Evolutionary conservation across 92 coral and sea anemone genomes (phyloP), one percentile per base, ranked within the genome.

Genomic region (Parazoanthus atlanticus): DNA sequence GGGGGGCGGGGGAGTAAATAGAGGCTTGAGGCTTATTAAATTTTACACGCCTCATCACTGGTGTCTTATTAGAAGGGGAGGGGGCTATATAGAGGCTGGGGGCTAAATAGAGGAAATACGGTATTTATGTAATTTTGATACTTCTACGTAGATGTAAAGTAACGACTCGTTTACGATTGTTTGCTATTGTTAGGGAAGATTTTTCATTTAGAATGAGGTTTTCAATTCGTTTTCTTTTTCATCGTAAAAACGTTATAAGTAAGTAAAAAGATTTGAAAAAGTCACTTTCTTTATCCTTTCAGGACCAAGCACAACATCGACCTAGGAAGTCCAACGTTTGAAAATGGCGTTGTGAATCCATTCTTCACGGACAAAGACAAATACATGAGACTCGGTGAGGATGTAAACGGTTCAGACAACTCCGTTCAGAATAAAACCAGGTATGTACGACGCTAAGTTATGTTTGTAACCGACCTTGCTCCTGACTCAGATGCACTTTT

Each of bases 301-400:
- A 70, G 78, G 26, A 43, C 74, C 28, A 67, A 41, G 29, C 38
- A 8, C 13, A 43, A 12, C 29, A 30, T 74, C 6, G 78, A 84
- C 21, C 15, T 70, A 2, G 87, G 78, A 70, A 84, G 78, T 41
- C 87, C 77, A 8, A 84, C 87, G 52, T 70, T 69, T 41, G 87
- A 84, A 84, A 84, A 84, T 28, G 87, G 87, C 2, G 46, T 84
- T 28, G 87, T 84, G 32, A 84, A 84, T 43, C 87, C 87, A 17
- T 70, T 70, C 78, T 84, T 41, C 40, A 28, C 78, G 26, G 87
- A 84, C 61, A 84, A 41, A 41, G 87, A 84, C 41, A 84, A 47
- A 29, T 84, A 70, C 40, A 41, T 84, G 78, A 84, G 65, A 43
- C 87, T 84, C 15, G 87, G 87, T 16, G 64, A 69, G 41, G 78